Conservation (phyloP, 2,888 invertebrate genomes). For the Oxystoma pomonae region DNA sequence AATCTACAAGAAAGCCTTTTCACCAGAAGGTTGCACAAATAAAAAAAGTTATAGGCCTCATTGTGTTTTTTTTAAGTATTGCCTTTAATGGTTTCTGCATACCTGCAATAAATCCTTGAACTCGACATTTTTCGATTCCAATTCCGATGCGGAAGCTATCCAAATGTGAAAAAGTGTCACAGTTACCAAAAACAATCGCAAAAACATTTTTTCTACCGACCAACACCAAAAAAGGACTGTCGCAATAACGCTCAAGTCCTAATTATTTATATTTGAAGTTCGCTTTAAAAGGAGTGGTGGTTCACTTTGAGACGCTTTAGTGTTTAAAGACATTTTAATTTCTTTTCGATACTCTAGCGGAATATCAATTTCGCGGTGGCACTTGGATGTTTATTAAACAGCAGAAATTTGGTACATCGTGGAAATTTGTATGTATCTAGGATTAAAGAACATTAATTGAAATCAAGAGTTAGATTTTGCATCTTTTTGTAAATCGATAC, state of each 20-base stretch:
- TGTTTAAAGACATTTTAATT: conserved; percentile 12
- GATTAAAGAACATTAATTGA: conserved; percentile 6
- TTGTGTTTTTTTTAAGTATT: too few relatives aligned
- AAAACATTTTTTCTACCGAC: neutral
- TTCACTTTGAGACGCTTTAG: conserved; percentile 12
- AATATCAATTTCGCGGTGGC: conserved; percentile 15
- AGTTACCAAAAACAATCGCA: neutral
- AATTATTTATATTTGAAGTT: conserved; percentile 22
- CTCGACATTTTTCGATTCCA: conserved; percentile 5
- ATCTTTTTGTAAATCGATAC: too few relatives aligned
- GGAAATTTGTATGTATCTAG: neutral
- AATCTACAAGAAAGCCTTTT: too few relatives aligned
- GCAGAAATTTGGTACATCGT: conserved; percentile 9
- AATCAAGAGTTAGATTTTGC: conserved; percentile 18
- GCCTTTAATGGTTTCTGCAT: neutral
- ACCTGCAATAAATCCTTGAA: conserved; percentile 21
- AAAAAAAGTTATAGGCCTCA: too few relatives aligned
- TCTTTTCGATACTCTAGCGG: conserved; percentile 13
- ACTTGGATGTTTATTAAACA: conserved; percentile 18
- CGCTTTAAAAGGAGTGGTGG: conserved; percentile 24
- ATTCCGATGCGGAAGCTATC: neutral
- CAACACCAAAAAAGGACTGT: neutral
- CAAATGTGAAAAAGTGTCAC: neutral
- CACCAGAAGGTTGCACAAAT: too few relatives aligned
- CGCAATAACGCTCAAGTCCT: conserved; percentile 9